phyloP scores from a whole-genome alignment of 2,113 vertebrate species.

The Cricetomys ansorgei region DNA sequence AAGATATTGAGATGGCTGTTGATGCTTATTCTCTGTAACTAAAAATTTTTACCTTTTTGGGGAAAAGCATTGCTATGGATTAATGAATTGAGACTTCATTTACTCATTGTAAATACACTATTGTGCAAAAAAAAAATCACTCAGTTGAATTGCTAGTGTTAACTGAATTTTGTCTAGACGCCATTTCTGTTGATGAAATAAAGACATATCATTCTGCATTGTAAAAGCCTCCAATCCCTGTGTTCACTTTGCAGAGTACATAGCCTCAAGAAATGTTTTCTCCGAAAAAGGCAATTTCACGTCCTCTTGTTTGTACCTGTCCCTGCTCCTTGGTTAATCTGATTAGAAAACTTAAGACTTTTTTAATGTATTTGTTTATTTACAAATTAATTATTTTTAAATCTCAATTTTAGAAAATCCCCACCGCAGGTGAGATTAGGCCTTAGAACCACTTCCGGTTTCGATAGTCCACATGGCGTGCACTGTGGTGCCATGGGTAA shows the following conservation, averaged over 20 bases:
- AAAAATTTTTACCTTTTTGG: constrained; percentile 97
- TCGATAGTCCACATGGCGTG: not conserved
- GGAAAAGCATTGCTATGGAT: constrained; percentile 93
- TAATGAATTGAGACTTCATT: constrained; percentile 97
- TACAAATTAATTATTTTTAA: too few species aligned
- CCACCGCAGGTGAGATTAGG: not conserved
- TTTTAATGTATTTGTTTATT: not conserved
- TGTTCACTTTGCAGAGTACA: not conserved
- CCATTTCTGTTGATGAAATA: constrained; percentile 99
- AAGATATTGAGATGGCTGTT: constrained; percentile 95
- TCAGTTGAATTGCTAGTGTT: constrained; percentile 99
- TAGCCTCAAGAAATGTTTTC: fast-evolving
- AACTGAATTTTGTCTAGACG: constrained; percentile 99
- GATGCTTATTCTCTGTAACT: constrained; percentile 98
- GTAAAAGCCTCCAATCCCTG: constrained; percentile 80
- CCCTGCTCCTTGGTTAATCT: constrained; percentile 23
- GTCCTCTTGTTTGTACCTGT: not conserved
- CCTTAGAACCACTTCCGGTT: not conserved
- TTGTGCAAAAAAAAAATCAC: constrained; percentile 96
- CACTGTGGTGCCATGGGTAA: not conserved
- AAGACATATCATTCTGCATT: constrained; percentile 98
- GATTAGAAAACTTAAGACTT: constrained; percentile 38
- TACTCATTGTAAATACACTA: constrained; percentile 99
- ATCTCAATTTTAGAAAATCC: constrained; percentile 30
- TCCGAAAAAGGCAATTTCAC: not conserved